A percentile compares a stretch with the other conserved stretches of the same genome.
These are phyloP conservation scores for Aplidium turbinatum DNA, from an alignment of 23 tunicate genomes.

Conservation along the genomic window DNA sequence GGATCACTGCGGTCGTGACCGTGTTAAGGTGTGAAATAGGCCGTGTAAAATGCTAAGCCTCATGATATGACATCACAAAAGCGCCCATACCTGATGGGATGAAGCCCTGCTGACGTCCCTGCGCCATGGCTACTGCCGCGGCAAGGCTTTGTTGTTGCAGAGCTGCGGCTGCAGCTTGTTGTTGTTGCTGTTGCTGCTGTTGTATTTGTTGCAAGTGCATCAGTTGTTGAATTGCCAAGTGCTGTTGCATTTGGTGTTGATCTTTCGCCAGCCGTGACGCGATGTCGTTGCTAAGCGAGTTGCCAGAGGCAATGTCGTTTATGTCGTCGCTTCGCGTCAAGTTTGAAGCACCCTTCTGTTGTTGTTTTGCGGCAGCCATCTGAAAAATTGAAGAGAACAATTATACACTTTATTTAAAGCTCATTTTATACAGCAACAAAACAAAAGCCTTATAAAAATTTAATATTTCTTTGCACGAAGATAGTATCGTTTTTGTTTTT, in stretches of 20 bases:
- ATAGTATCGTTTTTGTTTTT: too few species aligned
- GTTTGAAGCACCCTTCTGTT: constrained; percentile 25
- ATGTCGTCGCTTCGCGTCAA: neutral
- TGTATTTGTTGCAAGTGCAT: constrained; percentile 91
- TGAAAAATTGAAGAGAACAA: constrained; percentile 23
- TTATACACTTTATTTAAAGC: too few species aligned
- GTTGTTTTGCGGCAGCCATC: constrained; percentile 55
- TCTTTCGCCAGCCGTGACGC: constrained; percentile 23
- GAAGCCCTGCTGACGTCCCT: constrained; percentile 29
- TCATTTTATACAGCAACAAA: too few species aligned
- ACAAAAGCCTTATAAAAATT: too few species aligned
- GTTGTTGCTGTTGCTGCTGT: constrained; percentile 70
- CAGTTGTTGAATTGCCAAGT: constrained; percentile 78
- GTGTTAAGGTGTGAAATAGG: too few species aligned
- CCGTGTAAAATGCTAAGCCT: too few species aligned
- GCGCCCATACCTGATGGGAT: constrained; percentile 13
- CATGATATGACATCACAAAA: too few species aligned
- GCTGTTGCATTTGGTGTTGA: constrained; percentile 81
- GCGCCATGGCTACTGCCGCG: constrained; percentile 76
- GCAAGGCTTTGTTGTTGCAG: constrained; percentile 71
- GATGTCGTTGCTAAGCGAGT: constrained; percentile 2
- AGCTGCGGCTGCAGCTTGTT: constrained; percentile 65
- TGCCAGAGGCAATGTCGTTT: neutral
- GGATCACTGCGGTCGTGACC: too few species aligned
- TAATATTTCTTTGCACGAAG: too few species aligned